Evolutionary conservation across 2,797 vertebrate genomes (phyloP), one percentile per base, ranked within the genome.

Genomic region (Micrastur ruficollis): DNA sequence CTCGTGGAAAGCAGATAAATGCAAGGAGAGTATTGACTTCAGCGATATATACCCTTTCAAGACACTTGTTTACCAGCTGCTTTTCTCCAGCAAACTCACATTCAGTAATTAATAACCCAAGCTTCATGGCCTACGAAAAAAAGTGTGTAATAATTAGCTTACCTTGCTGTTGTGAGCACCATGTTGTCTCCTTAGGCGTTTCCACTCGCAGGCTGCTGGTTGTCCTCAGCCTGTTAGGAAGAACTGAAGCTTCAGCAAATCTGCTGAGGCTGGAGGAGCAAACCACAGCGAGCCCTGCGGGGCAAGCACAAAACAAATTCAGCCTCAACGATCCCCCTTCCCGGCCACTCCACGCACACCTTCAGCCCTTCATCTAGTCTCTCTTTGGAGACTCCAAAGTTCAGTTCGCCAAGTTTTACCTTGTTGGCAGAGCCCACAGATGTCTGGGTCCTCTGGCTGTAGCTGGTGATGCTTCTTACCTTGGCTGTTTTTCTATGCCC

Each of bases 311-410:
- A 59, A 42, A 12, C 19, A 63, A 32, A 56, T 21, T n/a, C 71
- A 42, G 0, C 9, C 31, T n/a, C 47, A 49, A 0, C 2, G 10
- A 22, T 46, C 14, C 4, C 46, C 6, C 12, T 38, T 66, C 52
- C 82, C 2, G 0, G 11, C 52, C 12, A 10, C 31, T 47, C 52
- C 50, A 21, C 3, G 12, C 61, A n/a, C n/a, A 50, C 9, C 14
- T 5, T 17, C 6, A n/a, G 8, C 31, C 40, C 47, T 75, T 61
- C 38, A 29, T 23, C 44, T 53, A 1, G 38, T 55, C 29, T n/a
- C 56, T 46, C 44, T 47, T 66, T 2, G 4, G 31, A 49, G 40
- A 11, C 62, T 61, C 46, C 47, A 27, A 25, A 71, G 46, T 23
- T 55, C 56, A 32, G n/a, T 34, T 86, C 36, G 21, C 32, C 44